These are phyloP conservation scores for Gambusia affinis DNA, from an alignment of 2,113 vertebrate genomes.

Conservation along the genomic window DNA sequence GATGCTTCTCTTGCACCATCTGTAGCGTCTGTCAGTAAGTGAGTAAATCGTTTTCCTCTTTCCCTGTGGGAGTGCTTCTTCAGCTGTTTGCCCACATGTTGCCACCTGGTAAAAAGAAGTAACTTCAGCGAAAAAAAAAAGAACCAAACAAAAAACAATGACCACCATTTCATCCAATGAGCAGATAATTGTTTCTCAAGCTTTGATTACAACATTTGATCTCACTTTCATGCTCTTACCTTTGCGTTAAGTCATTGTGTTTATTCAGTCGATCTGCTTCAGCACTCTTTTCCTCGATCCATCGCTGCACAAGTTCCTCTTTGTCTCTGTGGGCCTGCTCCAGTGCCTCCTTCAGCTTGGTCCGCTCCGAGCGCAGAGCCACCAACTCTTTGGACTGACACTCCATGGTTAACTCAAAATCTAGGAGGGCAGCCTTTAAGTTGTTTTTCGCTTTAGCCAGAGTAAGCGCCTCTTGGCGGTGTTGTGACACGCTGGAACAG, in stretches of 20 bases:
- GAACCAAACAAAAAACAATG: neutral
- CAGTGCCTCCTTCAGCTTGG: constrained; percentile 52
- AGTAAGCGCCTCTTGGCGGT: constrained; percentile 71
- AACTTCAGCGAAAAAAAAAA: neutral
- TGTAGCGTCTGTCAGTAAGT: neutral
- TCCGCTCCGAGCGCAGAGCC: constrained; percentile 54
- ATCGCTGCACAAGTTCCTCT: constrained; percentile 73
- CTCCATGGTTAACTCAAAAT: constrained; percentile 71
- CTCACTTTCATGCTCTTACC: constrained; percentile 46
- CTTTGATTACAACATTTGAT: neutral
- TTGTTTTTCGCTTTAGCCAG: constrained; percentile 61
- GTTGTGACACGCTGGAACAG: constrained; percentile 70
- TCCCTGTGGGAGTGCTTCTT: constrained; percentile 51
- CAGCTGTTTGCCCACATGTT: constrained; percentile 60
- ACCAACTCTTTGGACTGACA: constrained; percentile 72
- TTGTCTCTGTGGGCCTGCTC: constrained; percentile 52
- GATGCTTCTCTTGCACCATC: constrained; percentile 24
- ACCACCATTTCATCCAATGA: neutral
- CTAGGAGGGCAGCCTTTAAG: constrained; percentile 61
- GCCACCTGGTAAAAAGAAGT: constrained; percentile 63
- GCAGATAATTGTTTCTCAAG: neutral
- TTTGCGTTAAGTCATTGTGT: constrained; percentile 70
- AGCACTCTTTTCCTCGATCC: constrained; percentile 77
- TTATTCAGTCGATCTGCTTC: constrained; percentile 76
- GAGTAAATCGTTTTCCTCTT: constrained; percentile 27